These are phyloP conservation scores for Anguilla pacifica DNA, from an alignment of 2,797 vertebrate species.

Conservation along the genomic window DNA sequence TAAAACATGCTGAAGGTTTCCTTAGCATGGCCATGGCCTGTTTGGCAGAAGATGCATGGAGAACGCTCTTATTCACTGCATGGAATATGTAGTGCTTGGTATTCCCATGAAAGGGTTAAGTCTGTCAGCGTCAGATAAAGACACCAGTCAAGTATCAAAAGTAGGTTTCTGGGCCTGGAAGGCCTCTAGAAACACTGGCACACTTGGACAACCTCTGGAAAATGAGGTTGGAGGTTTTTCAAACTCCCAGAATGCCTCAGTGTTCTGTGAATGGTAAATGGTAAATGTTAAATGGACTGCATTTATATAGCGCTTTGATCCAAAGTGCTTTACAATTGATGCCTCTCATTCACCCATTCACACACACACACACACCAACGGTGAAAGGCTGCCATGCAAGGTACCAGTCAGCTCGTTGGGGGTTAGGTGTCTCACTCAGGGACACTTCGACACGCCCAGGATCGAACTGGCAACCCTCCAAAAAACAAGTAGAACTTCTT, in stretches of 20 bases:
- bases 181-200: conserved; percentile 48
- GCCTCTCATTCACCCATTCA: too few relatives aligned
- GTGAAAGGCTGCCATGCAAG: too few relatives aligned
- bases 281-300: too few relatives aligned
- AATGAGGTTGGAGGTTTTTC: conserved; percentile 61
- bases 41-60: neutral
- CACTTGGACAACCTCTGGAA: conserved; percentile 67
- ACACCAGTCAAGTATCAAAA: conserved; percentile 59
- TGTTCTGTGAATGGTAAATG: neutral
- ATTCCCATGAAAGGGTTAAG: conserved; percentile 23
- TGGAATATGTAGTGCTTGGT: neutral
- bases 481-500: neutral
- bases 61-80: neutral
- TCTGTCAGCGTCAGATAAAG: conserved; percentile 40
- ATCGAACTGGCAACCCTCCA: too few relatives aligned
- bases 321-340: too few relatives aligned
- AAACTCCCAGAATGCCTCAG: neutral
- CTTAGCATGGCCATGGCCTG: neutral
- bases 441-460: too few relatives aligned
- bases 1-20: neutral
- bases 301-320: too few relatives aligned
- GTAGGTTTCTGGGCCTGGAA: conserved; percentile 75
- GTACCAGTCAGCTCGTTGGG: too few relatives aligned
- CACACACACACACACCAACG: too few relatives aligned
- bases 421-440: too few relatives aligned